Conservation (phyloP, 2,113 vertebrate genomes). For the Mesitornis unicolor region DNA sequence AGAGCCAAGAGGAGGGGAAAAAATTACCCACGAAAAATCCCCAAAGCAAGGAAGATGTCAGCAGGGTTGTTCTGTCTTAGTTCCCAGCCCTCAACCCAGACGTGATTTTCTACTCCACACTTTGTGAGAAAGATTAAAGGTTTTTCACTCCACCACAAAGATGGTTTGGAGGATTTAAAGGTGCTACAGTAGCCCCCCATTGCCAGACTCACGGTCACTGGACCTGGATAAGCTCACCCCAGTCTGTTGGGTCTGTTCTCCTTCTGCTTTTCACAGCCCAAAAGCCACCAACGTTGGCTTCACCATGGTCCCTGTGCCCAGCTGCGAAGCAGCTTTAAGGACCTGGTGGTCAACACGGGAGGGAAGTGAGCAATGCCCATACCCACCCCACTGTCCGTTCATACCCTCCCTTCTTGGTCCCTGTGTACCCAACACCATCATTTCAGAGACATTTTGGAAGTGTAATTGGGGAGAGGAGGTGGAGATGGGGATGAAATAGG, state of each 20-base stretch:
- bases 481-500: not conserved
- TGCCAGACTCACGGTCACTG: fast-evolving
- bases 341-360: not conserved
- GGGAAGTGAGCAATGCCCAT: fast-evolving
- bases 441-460: not conserved
- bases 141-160: not conserved
- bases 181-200: not conserved
- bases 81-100: not conserved
- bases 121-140: not conserved
- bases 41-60: not conserved
- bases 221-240: not conserved
- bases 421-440: not conserved
- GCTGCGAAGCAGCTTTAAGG: not conserved
- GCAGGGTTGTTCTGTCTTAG: not conserved
- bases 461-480: not conserved
- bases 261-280: not conserved
- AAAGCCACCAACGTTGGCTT: not conserved
- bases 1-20: not conserved
- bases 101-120: not conserved
- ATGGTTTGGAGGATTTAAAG: too few relatives aligned
- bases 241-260: not conserved
- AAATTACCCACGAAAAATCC: not conserved
- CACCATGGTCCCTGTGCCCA: not conserved
- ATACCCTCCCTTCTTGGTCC: fast-evolving
- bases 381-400: too few relatives aligned